Percentiles rank a stretch among this genome's conserved stretches.
Evolutionary conservation across 2,113 vertebrate species (phyloP).

Genomic region (Dryoscopus gambensis): DNA sequence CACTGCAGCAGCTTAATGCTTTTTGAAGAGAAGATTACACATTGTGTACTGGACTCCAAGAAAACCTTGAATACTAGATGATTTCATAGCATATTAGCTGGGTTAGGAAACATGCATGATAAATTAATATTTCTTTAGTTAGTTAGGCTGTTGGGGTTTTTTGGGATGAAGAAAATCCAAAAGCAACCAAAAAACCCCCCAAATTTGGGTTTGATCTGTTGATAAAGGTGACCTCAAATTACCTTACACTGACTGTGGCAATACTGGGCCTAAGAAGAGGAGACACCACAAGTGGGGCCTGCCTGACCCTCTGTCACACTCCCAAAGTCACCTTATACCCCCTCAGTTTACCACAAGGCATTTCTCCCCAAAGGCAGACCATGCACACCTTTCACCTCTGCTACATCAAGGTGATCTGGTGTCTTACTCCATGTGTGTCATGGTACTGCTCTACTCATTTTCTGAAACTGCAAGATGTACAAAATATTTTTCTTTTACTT

Average conservation of each 20-base stretch:
- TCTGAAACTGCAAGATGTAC: neutral
- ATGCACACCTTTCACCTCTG: neutral
- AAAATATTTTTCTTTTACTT: neutral
- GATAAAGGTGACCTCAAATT: neutral
- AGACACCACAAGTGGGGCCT: neutral
- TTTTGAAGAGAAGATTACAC: neutral
- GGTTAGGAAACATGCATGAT: neutral
- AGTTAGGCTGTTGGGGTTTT: neutral
- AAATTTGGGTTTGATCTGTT: neutral
- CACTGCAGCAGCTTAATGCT: slow-evolving; percentile 5
- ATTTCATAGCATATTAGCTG: neutral
- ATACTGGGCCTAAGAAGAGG: neutral
- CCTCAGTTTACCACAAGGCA: neutral
- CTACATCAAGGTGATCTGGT: neutral
- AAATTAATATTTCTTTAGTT: neutral
- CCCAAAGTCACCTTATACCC: neutral
- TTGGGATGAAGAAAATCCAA: neutral
- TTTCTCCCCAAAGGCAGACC: neutral
- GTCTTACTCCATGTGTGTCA: neutral
- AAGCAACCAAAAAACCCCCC: neutral
- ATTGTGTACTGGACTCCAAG: neutral
- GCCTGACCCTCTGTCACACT: neutral
- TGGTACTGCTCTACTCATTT: neutral
- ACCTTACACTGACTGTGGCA: neutral
- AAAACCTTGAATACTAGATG: neutral